Evolutionary conservation across 2,113 vertebrate species (phyloP), one percentile per base, ranked within the genome.

Genomic region (Aleadryas rufinucha): DNA sequence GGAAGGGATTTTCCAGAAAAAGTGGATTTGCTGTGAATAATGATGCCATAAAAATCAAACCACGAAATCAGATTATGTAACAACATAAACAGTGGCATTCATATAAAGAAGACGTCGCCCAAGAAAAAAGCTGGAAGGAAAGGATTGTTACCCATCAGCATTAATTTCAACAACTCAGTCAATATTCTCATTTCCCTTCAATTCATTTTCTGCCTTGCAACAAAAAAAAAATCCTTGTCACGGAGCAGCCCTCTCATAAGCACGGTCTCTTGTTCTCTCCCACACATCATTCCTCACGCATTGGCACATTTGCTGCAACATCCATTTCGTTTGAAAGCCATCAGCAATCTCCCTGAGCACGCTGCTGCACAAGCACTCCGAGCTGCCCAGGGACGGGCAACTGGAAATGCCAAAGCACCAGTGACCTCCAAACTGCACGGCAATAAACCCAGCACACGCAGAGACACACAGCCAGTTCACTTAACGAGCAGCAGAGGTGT

Each of bases 1-100:
- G 54, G 81, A 80, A 87, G 56, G 90, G 86, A 90, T 95, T 92
- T 95, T 89, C 94, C 94, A 95, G 79, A 87, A 85, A 94, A 95
- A 93, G 56, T 70, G 80, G 80, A 93, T 95, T 93, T 95, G 86
- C 90, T 57, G 45, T 53, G 57, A 90, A 89, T 53, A 92, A 90
- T 31, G 21, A 82, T 35, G 89, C 44, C 52, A 71, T 18, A 35
- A 92, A 90, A 93, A 87, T 60, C 60, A 68, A 93, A 68, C 47
- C 1, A 6, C 39, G 4, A 93, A 89, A 91, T 79, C 72, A 93
- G 76, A 93, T 90, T 93, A 96, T 45, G 30, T n/a, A 95, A 87
- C 84, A 83, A 70, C 63, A 64, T 35, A 42, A 86, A 95, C 69
- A 92, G 79, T 27, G 49, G 65, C 86, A 92, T 81, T 88, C 33